phyloP scores from a whole-genome alignment of 1,140 invertebrate genomes.

The Heliconius congener region DNA sequence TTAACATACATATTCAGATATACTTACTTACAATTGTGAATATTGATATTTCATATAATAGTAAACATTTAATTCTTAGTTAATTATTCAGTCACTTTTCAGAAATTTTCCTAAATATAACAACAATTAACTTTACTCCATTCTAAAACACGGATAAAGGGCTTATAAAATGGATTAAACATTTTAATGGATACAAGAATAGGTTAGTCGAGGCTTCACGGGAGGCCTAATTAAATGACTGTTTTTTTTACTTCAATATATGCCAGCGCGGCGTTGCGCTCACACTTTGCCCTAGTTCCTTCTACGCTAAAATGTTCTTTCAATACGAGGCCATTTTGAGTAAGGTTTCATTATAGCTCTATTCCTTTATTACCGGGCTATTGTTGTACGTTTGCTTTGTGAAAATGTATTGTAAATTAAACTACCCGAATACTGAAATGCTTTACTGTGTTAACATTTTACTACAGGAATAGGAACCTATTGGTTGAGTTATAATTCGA shows the following conservation, averaged over 20 bases:
- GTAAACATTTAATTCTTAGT: too few relatives aligned
- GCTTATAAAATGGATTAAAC: constrained; percentile 17
- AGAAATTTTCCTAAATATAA: neutral
- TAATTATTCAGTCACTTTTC: too few relatives aligned
- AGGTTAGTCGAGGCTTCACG: constrained; percentile 24
- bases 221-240: constrained; percentile 36
- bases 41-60: neutral
- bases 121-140: too few relatives aligned
- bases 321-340: constrained; percentile 55
- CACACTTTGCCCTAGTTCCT: constrained; percentile 45
- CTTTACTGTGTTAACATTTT: constrained; percentile 1
- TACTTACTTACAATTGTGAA: too few relatives aligned
- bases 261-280: constrained; percentile 5
- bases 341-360: constrained; percentile 53
- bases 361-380: constrained; percentile 41
- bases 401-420: constrained; percentile 58
- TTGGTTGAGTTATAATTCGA: too few relatives aligned
- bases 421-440: constrained; percentile 23
- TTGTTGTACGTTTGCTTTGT: constrained; percentile 53
- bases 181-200: constrained; percentile 34
- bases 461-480: neutral
- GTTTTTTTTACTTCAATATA: constrained; percentile 27
- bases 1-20: neutral
- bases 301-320: constrained; percentile 43
- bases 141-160: constrained; percentile 1